Percentiles rank a stretch among this genome's conserved stretches.
These are phyloP conservation scores for Dimorphilus gyrociliatus DNA, from an alignment of 2,888 invertebrate species.

Conservation along the genomic window DNA sequence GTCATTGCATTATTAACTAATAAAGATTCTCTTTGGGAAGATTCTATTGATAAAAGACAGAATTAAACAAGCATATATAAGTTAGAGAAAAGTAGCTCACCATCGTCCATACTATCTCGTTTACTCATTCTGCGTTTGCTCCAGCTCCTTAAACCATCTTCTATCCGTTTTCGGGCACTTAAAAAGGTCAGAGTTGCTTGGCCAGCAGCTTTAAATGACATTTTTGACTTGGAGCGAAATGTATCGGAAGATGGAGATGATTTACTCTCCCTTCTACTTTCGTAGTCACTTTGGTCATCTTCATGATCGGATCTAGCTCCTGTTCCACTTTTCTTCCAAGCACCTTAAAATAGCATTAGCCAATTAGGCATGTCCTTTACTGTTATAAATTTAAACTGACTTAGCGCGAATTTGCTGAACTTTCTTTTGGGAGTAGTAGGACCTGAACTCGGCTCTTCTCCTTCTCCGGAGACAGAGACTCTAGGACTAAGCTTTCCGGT, in stretches of 20 bases:
- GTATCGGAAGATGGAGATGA: conserved; percentile 14
- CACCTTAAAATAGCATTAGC: conserved; percentile 14
- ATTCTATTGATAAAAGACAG: background rate
- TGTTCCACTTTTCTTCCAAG: conserved; percentile 26
- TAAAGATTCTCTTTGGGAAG: conserved; percentile 4
- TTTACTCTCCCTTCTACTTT: conserved; percentile 23
- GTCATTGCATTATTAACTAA: conserved; percentile 45
- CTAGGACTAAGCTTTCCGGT: conserved; percentile 20
- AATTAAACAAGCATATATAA: background rate
- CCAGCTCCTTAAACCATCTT: conserved; percentile 56
- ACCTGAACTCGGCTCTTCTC: conserved; percentile 25
- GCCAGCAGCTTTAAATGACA: conserved; percentile 36
- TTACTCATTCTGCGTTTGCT: conserved; percentile 52
- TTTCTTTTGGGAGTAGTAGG: conserved; percentile 32
- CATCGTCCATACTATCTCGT: conserved; percentile 68
- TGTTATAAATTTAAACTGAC: conserved; percentile 11
- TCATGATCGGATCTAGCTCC: conserved; percentile 35
- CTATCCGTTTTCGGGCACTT: conserved; percentile 56
- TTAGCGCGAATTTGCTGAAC: conserved; percentile 39
- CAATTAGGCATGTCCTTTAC: no score
- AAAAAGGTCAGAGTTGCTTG: conserved; percentile 37
- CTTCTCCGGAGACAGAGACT: conserved; percentile 27
- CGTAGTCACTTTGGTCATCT: conserved; percentile 32
- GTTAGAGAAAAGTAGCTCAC: conserved; percentile 10
- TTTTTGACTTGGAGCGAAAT: conserved; percentile 14